phyloP scores from a whole-genome alignment of 2,113 vertebrate species.

The human region GRCh38 chr5:11375501-11376000 shows the following conservation, averaged over 20 bases:
- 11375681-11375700: neutral
- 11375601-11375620: neutral
- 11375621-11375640: neutral
- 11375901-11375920: no score
- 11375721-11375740: neutral
- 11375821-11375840: neutral
- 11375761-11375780: neutral
- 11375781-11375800: neutral
- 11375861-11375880: neutral
- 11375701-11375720: neutral
- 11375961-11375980: neutral
- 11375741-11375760: fast-evolving
- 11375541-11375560: neutral
- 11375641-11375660: neutral
- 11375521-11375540: neutral
- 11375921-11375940: neutral
- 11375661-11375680: neutral
- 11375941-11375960: neutral
- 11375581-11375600: neutral
- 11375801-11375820: neutral
- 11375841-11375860: neutral
- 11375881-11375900: neutral
- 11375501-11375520: neutral
- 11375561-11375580: neutral
- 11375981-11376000: neutral